Base-by-base conservation (phyloP, 2,797 vertebrate species). In the Anas bernieri region DNA sequence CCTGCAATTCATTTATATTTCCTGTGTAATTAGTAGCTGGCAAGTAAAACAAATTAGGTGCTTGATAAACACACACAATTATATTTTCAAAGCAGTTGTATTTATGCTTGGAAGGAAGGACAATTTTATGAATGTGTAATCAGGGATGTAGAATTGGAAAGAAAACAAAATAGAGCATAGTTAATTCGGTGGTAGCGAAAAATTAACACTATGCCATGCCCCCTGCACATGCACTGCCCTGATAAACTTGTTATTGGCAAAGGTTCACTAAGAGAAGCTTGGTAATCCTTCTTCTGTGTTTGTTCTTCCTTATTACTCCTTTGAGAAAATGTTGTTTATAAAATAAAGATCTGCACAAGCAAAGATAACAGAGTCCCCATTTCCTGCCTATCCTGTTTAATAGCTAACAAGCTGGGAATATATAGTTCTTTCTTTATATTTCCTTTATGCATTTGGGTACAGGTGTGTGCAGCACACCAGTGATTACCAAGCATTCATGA, bases 241-340 rank as follows among this genome's bases (percentile, higher is more conserved):
- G 99, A 99, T 99, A 99, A 99, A 99, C 98, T 98, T 98, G 97
- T 98, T 99, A 97, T 98, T 99, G 98, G 98, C 98, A 98, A 98
- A 98, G 98, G 98, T 98, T 98, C 98, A 98, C 98, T 79, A 67
- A 98, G 98, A 98, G 96, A 92, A 98, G 96, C 97, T 93, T 98
- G 93, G 97, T 98, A 98, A 99, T 99, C 98, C 98, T 95, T 98
- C 94, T 96, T 97, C 97, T 97, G 95, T 97, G 94, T 92, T 93
- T 97, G 95, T 95, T 98, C 97, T 98, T 97, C 97, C 97, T 98
- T 98, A 99, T 99, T 99, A 99, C 98, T 98, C 98, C 98, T 98
- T 97, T 95, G 98, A 98, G 98, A 98, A 98, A 98, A 98, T 96
- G 97, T 95, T 98, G 98, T 97, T 98, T 98, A 97, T 98, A 98